Conservation (phyloP, 2,888 invertebrate genomes). For the Drosophila gaucha region DNA sequence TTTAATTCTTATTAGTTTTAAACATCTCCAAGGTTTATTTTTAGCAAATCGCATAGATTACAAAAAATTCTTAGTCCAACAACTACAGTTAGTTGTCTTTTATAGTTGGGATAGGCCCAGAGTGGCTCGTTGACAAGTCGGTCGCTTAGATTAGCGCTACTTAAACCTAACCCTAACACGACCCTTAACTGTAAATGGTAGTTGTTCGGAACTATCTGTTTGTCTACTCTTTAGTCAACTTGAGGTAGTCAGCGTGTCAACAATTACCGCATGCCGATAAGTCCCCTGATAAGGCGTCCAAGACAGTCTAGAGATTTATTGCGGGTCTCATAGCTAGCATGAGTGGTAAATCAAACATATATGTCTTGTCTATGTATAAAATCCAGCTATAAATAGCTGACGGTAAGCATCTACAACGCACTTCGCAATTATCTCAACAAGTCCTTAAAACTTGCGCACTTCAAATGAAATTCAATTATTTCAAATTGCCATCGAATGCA, state of each 20-base stretch:
- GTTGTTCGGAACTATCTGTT: slow-evolving; percentile 29
- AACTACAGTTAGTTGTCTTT: slow-evolving; percentile 39
- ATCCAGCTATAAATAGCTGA: slow-evolving; percentile 36
- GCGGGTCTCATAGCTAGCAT: slow-evolving; percentile 19
- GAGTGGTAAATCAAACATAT: slow-evolving; percentile 19
- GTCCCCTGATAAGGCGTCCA: slow-evolving; percentile 35
- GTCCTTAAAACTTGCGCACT: not conserved
- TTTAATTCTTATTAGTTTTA: slow-evolving; percentile 65
- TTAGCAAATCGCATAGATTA: slow-evolving; percentile 38
- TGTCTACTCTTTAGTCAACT: slow-evolving; percentile 14
- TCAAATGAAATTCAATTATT: no score
- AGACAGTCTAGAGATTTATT: slow-evolving; percentile 13
- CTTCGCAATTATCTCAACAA: not conserved
- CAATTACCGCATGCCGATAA: slow-evolving; percentile 35
- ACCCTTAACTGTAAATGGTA: slow-evolving; percentile 45
- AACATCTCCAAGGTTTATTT: slow-evolving; percentile 20
- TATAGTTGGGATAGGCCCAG: slow-evolving; percentile 50
- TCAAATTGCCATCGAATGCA: no score
- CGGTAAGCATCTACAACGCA: slow-evolving; percentile 14
- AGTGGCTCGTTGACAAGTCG: slow-evolving; percentile 16
- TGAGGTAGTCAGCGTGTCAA: slow-evolving; percentile 42
- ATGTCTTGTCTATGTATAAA: slow-evolving; percentile 32
- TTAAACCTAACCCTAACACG: slow-evolving; percentile 16
- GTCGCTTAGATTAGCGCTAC: slow-evolving; percentile 35
- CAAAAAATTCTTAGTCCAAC: slow-evolving; percentile 11